These are phyloP conservation scores for Anseranas semipalmata DNA, from an alignment of 2,113 vertebrate genomes.

Conservation along the genomic window DNA sequence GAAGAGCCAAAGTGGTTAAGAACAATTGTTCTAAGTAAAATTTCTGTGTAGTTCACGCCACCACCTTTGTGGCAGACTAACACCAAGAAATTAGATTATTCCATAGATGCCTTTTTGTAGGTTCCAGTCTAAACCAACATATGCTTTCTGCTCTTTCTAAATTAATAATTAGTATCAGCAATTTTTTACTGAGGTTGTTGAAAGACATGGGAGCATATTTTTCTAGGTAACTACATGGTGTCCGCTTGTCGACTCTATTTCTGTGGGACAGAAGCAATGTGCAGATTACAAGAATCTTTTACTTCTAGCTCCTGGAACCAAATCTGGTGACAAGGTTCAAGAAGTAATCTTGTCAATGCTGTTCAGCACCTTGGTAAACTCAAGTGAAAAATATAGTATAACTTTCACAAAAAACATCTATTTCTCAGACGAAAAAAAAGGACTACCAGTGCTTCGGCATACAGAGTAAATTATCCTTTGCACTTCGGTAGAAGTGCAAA, in stretches of 20 bases:
- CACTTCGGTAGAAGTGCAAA: neutral
- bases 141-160: neutral
- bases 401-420: neutral
- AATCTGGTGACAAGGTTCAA: neutral
- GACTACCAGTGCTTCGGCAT: neutral
- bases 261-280: neutral
- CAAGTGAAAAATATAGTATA: neutral
- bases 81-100: neutral
- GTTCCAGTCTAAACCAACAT: neutral
- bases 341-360: neutral
- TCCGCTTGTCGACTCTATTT: neutral
- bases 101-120: neutral
- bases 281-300: neutral
- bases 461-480: neutral
- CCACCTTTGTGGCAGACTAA: neutral
- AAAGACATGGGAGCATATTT: neutral
- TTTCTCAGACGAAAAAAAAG: neutral
- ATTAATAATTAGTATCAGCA: neutral
- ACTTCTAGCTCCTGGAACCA: neutral
- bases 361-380: neutral
- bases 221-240: neutral
- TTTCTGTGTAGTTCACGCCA: rapidly evolving
- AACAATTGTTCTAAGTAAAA: neutral
- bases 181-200: neutral
- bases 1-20: neutral